These are phyloP conservation scores for Elmis aenea DNA, from an alignment of 2,888 invertebrate species.

Conservation along the genomic window DNA sequence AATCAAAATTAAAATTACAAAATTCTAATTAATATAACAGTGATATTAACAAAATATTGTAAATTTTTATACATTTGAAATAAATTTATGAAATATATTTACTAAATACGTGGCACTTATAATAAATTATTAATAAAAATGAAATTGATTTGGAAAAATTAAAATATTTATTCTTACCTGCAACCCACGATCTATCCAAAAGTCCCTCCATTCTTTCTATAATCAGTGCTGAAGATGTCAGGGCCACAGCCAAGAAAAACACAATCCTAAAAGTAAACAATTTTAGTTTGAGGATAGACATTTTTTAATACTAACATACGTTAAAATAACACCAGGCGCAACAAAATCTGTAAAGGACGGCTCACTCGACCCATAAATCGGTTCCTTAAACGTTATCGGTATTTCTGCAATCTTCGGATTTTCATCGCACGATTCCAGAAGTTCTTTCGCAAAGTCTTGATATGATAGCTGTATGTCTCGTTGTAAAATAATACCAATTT, in stretches of 20 bases:
- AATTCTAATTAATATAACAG: no score
- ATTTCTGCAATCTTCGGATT: conserved; percentile 85
- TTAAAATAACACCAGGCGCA: conserved; percentile 90
- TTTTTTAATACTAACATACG: conserved; percentile 59
- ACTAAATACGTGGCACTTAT: not conserved
- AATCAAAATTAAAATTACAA: no score
- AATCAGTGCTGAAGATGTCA: conserved; percentile 87
- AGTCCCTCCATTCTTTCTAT: conserved; percentile 89
- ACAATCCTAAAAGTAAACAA: conserved; percentile 67
- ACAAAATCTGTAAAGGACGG: conserved; percentile 95
- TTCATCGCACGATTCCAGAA: conserved; percentile 67
- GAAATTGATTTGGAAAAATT: no score
- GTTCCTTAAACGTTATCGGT: conserved; percentile 82
- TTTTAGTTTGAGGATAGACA: conserved; percentile 3
- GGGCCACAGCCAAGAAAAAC: conserved; percentile 91
- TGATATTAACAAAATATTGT: no score
- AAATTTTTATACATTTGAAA: no score
- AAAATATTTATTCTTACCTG: conserved; percentile 57
- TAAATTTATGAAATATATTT: no score
- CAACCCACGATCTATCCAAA: conserved; percentile 88
- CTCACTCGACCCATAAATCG: conserved; percentile 82
- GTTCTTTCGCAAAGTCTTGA: conserved; percentile 73
- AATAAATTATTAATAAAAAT: not conserved
- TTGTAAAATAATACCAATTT: conserved; percentile 86
- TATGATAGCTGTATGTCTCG: conserved; percentile 81